Percentiles rank a stretch among this genome's conserved stretches.
phyloP scores from a whole-genome alignment of 2,113 vertebrate species.

The Albula glossodonta region DNA sequence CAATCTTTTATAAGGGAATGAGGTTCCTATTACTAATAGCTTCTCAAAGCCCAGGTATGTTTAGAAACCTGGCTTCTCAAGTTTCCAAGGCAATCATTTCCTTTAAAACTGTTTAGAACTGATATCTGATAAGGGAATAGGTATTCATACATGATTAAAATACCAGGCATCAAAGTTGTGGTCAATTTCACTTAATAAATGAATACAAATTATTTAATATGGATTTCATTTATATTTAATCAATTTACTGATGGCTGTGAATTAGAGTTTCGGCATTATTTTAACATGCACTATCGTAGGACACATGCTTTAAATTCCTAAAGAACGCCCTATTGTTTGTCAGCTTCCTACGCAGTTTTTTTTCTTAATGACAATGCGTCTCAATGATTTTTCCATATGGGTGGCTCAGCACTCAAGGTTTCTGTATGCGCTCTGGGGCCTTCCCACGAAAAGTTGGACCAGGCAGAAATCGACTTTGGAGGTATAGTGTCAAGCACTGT shows the following conservation, averaged over 20 bases:
- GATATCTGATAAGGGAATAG: neutral
- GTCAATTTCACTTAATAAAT: too few relatives aligned
- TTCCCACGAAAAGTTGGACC: neutral
- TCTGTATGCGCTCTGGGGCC: slow-evolving; percentile 5
- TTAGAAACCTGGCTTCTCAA: neutral
- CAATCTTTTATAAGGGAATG: neutral
- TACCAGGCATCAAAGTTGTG: neutral
- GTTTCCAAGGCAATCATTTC: neutral
- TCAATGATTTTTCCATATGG: slow-evolving; percentile 43
- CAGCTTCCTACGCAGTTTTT: slow-evolving; percentile 40
- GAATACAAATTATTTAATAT: too few relatives aligned
- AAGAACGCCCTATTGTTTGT: slow-evolving; percentile 41
- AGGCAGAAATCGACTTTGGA: neutral
- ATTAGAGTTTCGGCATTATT: neutral
- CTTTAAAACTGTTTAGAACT: neutral
- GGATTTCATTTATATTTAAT: too few relatives aligned
- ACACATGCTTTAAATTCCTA: slow-evolving; percentile 33
- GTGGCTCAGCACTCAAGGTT: slow-evolving; percentile 15
- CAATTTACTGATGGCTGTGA: too few relatives aligned
- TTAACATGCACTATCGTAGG: slow-evolving; percentile 20
- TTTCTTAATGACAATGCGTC: slow-evolving; percentile 35
- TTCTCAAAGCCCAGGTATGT: neutral
- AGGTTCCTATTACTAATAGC: neutral
- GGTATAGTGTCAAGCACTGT: neutral
- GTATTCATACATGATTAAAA: neutral